Conservation (phyloP, 2,888 invertebrate genomes). For the Exephanes ischioxanthus region DNA sequence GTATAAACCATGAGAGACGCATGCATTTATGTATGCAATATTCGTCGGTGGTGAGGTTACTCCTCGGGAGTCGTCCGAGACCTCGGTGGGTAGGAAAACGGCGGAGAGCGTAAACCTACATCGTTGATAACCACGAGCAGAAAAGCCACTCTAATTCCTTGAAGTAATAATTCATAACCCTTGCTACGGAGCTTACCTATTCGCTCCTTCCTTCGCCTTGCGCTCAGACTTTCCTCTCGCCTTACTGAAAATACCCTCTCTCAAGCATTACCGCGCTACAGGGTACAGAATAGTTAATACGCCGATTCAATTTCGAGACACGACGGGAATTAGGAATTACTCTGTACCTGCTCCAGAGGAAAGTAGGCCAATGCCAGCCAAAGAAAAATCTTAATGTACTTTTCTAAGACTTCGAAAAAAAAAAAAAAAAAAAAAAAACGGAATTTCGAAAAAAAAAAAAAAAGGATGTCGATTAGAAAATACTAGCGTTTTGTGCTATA, state of each 20-base stretch:
- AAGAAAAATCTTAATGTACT: no score
- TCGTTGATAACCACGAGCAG: conserved; percentile 30
- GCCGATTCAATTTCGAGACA: conserved; percentile 34
- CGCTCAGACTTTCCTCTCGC: conserved; percentile 1
- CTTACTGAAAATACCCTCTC: neutral
- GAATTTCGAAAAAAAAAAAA: no score
- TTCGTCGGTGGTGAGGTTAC: conserved; percentile 55
- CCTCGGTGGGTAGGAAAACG: conserved; percentile 5
- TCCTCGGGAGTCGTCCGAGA: conserved; percentile 18
- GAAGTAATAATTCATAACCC: conserved; percentile 53
- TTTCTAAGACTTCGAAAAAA: no score
- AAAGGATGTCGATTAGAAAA: no score
- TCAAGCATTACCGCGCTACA: conserved; percentile 3
- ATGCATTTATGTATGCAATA: conserved; percentile 77
- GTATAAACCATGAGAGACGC: conserved; percentile 47
- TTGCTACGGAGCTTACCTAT: neutral
- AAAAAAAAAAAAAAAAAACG: no score
- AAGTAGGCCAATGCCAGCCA: no score
- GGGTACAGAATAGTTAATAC: conserved; percentile 5
- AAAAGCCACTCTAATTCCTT: conserved; percentile 47
- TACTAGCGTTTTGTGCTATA: no score
- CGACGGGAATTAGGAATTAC: conserved; percentile 25
- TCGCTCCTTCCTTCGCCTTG: neutral
- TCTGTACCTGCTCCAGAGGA: neutral
- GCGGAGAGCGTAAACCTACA: neutral